Conservation (phyloP, 2,888 invertebrate species). For the Busseola fusca region DNA sequence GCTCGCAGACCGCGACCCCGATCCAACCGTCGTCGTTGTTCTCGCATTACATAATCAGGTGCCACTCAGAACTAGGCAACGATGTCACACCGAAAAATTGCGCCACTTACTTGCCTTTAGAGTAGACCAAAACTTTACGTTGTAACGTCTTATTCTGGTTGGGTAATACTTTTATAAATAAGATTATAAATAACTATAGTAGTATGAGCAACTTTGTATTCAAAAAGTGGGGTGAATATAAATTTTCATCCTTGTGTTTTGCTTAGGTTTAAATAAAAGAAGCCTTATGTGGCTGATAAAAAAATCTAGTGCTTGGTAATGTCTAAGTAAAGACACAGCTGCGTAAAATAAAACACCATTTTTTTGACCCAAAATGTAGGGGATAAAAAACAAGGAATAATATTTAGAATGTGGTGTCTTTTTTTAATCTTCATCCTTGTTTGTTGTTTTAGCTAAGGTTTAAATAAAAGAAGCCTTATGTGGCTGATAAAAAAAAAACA, state of each 20-base stretch:
- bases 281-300: not conserved
- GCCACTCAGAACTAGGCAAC: conserved; percentile 87
- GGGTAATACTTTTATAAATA: conserved; percentile 44
- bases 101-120: conserved; percentile 79
- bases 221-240: not conserved
- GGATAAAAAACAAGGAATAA: not conserved
- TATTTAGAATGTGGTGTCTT: not conserved
- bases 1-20: conserved; percentile 83
- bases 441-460: not conserved
- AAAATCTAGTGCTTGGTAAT: not conserved
- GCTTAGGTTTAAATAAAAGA: not conserved
- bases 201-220: conserved; percentile 24
- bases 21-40: conserved; percentile 81
- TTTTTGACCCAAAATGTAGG: not conserved
- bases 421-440: not conserved
- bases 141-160: conserved; percentile 55
- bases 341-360: not conserved
- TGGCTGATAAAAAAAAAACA: not conserved
- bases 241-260: not conserved
- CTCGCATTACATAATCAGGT: conserved; percentile 86
- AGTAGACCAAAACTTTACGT: conserved; percentile 59
- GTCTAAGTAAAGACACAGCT: conserved; percentile 5
- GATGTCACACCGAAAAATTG: conserved; percentile 88
- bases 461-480: too few relatives aligned
- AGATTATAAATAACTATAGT: conserved; percentile 21